Base-by-base conservation (phyloP, 1,140 invertebrate genomes). In the Melipona quadrifasciata region DNA sequence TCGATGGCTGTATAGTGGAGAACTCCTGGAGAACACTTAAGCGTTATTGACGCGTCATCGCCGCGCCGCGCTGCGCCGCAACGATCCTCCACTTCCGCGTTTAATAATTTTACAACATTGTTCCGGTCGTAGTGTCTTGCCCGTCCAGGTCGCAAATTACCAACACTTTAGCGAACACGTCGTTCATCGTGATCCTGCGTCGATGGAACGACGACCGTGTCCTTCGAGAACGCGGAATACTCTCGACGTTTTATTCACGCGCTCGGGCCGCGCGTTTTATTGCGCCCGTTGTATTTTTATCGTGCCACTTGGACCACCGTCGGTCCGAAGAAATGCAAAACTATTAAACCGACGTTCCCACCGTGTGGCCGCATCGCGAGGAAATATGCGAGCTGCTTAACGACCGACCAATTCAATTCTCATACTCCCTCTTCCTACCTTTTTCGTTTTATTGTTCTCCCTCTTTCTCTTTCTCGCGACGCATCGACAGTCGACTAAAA, bases 201-300 rank as follows among this genome's bases (percentile, higher is more conserved):
- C 82, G 82, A 84, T 84, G 55, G 64, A 84, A 84, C 51, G 11
- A 21, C 39, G 4, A 14, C 8, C n/a, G 17, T 17, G 31, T 67
- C 61, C 55, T 68, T 53, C 75, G 71, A 82, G 72, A 53, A 85
- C n/a, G 64, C 73, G 82, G 78, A 78, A 85, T 76, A 79, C 27
- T 65, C 87, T 80, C 76, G 87, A 88, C 84, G 51, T 79, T 80
- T 88, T 84, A 80, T 84, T 80, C 87, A 16, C 67, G 75, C 68
- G 53, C n/a, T 55, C 31, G 17, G 72, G 82, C 74, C 80, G 77
- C 73, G 47, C 73, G 85, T 82, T 86, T 89, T 89, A 89, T 82
- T 80, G 80, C 79, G 47, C 64, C 77, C 78, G 80, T 85, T 82
- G 75, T 75, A 83, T 88, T 89, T 89, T 89, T 89, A 89, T 89